Conservation (phyloP, 2,797 vertebrate genomes). For the Anolis apletophallus region DNA sequence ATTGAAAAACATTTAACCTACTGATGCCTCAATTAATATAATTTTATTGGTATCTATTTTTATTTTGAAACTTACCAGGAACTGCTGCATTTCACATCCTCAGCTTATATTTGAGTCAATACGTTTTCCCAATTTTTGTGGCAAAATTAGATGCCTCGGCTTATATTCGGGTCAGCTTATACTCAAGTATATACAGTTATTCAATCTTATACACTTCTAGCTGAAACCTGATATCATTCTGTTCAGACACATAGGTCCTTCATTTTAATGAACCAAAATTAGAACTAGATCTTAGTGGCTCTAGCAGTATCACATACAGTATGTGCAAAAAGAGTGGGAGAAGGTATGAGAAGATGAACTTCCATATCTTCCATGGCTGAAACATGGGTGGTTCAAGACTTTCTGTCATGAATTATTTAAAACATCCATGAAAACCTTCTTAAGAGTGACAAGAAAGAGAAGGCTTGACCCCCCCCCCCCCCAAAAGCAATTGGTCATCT, state of each 20-base stretch:
- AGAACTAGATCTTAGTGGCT: neutral
- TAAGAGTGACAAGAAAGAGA: neutral
- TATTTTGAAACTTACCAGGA: too few relatives aligned
- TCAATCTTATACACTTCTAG: neutral
- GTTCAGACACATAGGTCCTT: neutral
- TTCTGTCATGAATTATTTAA: neutral
- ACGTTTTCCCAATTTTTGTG: too few relatives aligned
- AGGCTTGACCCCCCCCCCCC: too few relatives aligned
- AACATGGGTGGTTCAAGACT: neutral
- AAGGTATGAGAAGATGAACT: neutral
- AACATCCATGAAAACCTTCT: neutral
- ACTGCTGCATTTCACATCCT: too few relatives aligned
- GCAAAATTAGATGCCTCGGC: too few relatives aligned
- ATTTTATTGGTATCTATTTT: too few relatives aligned
- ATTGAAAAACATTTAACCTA: too few relatives aligned
- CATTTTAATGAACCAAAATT: neutral
- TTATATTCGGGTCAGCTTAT: too few relatives aligned
- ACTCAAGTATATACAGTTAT: too few relatives aligned
- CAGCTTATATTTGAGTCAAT: too few relatives aligned
- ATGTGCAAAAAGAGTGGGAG: neutral
- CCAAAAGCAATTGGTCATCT: neutral
- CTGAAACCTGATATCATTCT: neutral
- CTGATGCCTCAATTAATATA: too few relatives aligned
- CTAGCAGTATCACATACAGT: neutral
- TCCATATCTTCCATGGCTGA: neutral